A percentile compares a stretch with the other conserved stretches of the same genome.
Conservation (phyloP, 2,113 vertebrate genomes). For the Microtus pennsylvanicus region DNA sequence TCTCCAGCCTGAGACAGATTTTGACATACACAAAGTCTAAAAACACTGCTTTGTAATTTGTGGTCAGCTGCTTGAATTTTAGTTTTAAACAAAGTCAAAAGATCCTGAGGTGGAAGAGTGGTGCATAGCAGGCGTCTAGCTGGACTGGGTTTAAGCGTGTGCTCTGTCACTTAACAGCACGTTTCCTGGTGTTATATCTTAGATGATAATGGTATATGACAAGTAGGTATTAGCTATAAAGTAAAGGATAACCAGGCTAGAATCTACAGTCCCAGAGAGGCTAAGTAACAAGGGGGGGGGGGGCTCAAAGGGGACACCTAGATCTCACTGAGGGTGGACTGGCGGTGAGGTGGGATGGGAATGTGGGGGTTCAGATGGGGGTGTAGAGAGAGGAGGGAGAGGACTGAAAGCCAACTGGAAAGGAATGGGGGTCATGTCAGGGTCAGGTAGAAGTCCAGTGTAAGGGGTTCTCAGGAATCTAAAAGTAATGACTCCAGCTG, state of each 20-base stretch:
- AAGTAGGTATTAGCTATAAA: background rate
- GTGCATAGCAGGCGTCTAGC: background rate
- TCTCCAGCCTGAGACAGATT: background rate
- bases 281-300: background rate
- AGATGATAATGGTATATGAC: background rate
- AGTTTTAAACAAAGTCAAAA: background rate
- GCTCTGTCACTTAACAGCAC: background rate
- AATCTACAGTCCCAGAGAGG: background rate
- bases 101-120: background rate
- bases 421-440: background rate
- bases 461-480: background rate
- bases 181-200: conserved; percentile 13
- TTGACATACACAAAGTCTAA: conserved; percentile 33
- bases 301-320: background rate
- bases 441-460: background rate
- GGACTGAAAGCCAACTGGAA: background rate
- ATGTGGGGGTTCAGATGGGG: background rate
- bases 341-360: background rate
- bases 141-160: conserved; percentile 4
- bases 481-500: background rate
- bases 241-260: background rate
- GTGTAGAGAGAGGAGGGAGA: background rate
- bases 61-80: conserved; percentile 35
- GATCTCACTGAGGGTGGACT: background rate
- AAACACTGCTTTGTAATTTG: conserved; percentile 45